A percentile compares a stretch with the other conserved stretches of the same genome.
These are phyloP conservation scores for Leucoptera coffeella DNA, from an alignment of 2,888 invertebrate genomes.

Conservation along the genomic window DNA sequence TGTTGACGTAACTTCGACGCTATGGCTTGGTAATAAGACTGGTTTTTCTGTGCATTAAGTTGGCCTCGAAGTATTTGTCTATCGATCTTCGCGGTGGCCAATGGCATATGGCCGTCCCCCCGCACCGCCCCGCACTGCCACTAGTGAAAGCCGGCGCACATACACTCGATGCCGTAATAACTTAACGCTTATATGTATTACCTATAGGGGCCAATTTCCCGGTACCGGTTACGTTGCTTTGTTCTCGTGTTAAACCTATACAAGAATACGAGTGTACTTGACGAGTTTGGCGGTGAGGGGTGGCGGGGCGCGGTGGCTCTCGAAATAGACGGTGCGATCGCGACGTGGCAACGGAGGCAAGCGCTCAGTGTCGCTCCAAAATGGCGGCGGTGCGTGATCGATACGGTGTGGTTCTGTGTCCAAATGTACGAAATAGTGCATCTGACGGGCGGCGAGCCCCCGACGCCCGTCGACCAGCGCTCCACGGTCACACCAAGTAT, in stretches of 20 bases:
- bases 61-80: slow-evolving; percentile 45
- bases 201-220: too few species aligned
- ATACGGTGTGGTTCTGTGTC: slow-evolving; percentile 45
- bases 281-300: slow-evolving; percentile 18
- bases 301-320: slow-evolving; percentile 11
- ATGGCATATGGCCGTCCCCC: slow-evolving; percentile 54
- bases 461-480: too few species aligned
- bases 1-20: slow-evolving; percentile 25
- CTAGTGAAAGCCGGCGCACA: slow-evolving; percentile 46
- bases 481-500: slow-evolving; percentile 42
- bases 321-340: slow-evolving; percentile 39
- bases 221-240: too few species aligned
- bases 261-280: too few species aligned
- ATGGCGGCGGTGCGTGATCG: slow-evolving; percentile 53
- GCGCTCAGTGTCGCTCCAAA: slow-evolving; percentile 47
- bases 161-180: too few species aligned
- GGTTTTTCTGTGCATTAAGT: slow-evolving; percentile 41
- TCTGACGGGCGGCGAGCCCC: too few species aligned
- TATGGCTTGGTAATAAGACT: slow-evolving; percentile 26
- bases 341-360: slow-evolving; percentile 46
- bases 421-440: slow-evolving; percentile 43
- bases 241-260: too few species aligned
- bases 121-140: slow-evolving; percentile 24
- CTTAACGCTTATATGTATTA: too few species aligned
- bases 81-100: slow-evolving; percentile 60